phyloP scores from a whole-genome alignment of 1,140 invertebrate genomes.

The Theocolax elegans region DNA sequence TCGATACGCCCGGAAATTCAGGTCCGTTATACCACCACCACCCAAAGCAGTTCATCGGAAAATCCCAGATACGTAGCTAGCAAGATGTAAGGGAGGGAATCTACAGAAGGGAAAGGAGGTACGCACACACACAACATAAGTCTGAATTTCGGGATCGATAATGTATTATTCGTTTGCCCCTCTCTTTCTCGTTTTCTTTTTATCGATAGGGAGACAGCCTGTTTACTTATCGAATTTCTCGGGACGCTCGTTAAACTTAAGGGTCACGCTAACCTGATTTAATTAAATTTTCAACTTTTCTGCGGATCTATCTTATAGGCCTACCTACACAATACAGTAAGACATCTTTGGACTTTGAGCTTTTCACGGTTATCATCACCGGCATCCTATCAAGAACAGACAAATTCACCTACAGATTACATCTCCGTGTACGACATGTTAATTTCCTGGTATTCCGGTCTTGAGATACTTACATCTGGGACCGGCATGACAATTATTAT shows the following conservation, averaged over 20 bases:
- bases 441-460: background rate
- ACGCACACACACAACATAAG: too few species aligned
- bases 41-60: constrained; percentile 29
- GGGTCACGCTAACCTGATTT: constrained; percentile 3
- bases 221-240: constrained; percentile 5
- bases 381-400: constrained; percentile 12
- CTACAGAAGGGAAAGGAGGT: too few species aligned
- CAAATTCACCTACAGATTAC: background rate
- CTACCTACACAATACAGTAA: too few species aligned
- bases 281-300: constrained; percentile 9
- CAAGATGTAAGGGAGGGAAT: too few species aligned
- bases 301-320: background rate
- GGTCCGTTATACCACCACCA: background rate
- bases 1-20: constrained; percentile 24
- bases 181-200: background rate
- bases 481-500: background rate
- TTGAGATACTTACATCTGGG: background rate
- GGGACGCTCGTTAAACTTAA: background rate
- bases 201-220: background rate
- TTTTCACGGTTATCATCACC: constrained; percentile 21
- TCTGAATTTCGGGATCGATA: constrained; percentile 29
- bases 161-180: background rate
- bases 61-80: constrained; percentile 19
- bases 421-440: background rate
- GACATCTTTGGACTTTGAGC: too few species aligned